Conservation (phyloP, 2,888 invertebrate species). For the Dynastes hyllus region DNA sequence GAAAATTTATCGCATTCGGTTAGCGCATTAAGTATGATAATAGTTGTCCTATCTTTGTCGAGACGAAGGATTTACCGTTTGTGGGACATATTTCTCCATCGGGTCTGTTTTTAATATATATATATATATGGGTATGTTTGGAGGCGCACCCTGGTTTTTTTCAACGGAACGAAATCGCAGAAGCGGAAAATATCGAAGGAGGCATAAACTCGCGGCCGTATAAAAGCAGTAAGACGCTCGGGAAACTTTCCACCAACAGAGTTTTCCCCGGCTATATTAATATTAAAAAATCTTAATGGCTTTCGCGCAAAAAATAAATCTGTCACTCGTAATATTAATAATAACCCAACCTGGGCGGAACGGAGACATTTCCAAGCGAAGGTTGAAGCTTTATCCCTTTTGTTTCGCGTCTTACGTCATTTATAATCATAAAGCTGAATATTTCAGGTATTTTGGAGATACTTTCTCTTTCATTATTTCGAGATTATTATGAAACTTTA, state of each 20-base stretch:
- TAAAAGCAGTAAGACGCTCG: conserved; percentile 1
- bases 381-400: conserved; percentile 24
- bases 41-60: conserved; percentile 34
- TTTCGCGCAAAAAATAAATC: conserved; percentile 43
- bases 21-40: conserved; percentile 40
- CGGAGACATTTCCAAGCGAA: conserved; percentile 27
- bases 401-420: conserved; percentile 44
- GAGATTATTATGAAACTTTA: conserved; percentile 43
- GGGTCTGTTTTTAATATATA: conserved; percentile 7
- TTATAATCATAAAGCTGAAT: conserved; percentile 45
- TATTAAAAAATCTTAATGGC: conserved; percentile 44
- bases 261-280: conserved; percentile 12
- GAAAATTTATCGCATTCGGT: conserved; percentile 30
- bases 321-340: conserved; percentile 43
- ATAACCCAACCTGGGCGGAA: conserved; percentile 7
- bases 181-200: neutral
- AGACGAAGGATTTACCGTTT: conserved; percentile 24
- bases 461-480: conserved; percentile 42
- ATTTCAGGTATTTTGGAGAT: conserved; percentile 44
- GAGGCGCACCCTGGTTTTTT: neutral
- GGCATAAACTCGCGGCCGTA: conserved; percentile 6
- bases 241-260: neutral
- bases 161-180: neutral
- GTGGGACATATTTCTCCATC: conserved; percentile 27
- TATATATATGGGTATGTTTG: neutral